Percentiles rank a stretch among this genome's conserved stretches.
These are phyloP conservation scores for Varecia variegata DNA, from an alignment of 2,797 vertebrate species.

Conservation along the genomic window DNA sequence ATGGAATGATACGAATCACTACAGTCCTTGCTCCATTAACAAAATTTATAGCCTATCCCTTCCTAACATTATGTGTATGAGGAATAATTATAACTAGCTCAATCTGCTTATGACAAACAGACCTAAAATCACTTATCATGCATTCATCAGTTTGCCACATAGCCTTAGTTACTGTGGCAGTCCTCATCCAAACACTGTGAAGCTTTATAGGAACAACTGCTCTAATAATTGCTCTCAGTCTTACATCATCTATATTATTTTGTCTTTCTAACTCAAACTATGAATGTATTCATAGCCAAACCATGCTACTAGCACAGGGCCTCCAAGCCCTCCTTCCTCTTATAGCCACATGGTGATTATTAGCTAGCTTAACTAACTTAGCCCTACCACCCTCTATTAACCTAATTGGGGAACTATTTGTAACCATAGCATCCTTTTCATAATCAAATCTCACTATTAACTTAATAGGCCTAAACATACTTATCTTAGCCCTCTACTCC, in stretches of 20 bases:
- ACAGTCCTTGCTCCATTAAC: rapidly evolving
- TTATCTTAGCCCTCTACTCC: background rate
- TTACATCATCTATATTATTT: background rate
- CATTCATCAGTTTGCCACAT: background rate
- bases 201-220: background rate
- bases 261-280: background rate
- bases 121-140: background rate
- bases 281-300: rapidly evolving
- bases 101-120: rapidly evolving
- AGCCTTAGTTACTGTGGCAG: background rate
- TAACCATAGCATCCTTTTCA: background rate
- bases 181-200: background rate
- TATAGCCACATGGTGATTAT: rapidly evolving
- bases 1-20: rapidly evolving
- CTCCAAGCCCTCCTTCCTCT: rapidly evolving
- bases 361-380: rapidly evolving
- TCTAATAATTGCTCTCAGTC: rapidly evolving
- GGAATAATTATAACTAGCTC: background rate
- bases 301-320: rapidly evolving
- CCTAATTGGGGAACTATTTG: rapidly evolving
- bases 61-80: rapidly evolving
- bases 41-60: rapidly evolving
- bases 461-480: rapidly evolving
- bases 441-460: rapidly evolving
- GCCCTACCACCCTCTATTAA: rapidly evolving